Evolutionary conservation across 2,113 vertebrate genomes (phyloP).

Genomic region (Naja naja): DNA sequence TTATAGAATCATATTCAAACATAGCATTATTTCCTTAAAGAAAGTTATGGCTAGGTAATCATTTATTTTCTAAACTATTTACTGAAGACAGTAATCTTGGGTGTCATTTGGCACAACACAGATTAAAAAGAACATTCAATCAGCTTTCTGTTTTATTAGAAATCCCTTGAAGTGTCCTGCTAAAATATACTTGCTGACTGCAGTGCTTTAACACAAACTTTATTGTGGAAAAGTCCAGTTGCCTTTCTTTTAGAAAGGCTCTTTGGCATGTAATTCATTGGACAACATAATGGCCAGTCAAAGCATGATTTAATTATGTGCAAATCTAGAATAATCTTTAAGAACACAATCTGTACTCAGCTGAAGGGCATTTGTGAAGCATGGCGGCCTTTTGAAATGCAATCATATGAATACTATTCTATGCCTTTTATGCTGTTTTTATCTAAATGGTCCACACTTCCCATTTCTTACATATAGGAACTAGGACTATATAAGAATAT

Average conservation of each 20-base stretch:
- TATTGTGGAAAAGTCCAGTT: neutral
- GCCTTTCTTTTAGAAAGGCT: neutral
- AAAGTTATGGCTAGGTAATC: slow-evolving; percentile 43
- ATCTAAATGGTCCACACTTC: neutral
- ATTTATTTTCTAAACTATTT: slow-evolving; percentile 59
- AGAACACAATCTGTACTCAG: neutral
- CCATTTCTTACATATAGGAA: neutral
- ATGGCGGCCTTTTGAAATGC: neutral
- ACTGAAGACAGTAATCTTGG: slow-evolving; percentile 44
- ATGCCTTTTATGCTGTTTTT: neutral
- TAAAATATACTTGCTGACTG: neutral
- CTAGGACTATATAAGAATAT: neutral
- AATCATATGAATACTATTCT: neutral
- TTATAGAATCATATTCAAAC: slow-evolving; percentile 55
- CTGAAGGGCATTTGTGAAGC: neutral
- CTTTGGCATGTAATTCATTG: neutral
- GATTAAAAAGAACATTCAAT: slow-evolving; percentile 44
- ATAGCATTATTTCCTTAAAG: slow-evolving; percentile 46
- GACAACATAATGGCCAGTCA: neutral
- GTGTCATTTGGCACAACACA: slow-evolving; percentile 31
- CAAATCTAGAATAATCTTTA: neutral
- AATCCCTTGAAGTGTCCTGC: slow-evolving; percentile 40
- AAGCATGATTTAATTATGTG: neutral
- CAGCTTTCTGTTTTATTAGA: slow-evolving; percentile 24
- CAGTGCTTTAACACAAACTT: neutral